A percentile compares a stretch with the other conserved stretches of the same genome.
Conservation (phyloP, 1,140 invertebrate genomes). For the Drosophila kanapiae region DNA sequence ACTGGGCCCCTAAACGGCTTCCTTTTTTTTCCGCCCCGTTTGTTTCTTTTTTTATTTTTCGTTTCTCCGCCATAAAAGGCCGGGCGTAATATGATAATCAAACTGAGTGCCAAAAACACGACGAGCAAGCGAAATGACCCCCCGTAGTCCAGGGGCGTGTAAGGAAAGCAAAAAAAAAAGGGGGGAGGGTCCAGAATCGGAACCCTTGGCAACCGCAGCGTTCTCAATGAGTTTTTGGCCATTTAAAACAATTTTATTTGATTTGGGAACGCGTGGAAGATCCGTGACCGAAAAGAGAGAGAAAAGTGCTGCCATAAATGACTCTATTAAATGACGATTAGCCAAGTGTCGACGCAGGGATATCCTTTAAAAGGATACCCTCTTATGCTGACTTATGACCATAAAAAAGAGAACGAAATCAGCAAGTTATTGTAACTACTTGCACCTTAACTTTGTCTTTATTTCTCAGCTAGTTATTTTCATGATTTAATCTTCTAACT, state of each 20-base stretch:
- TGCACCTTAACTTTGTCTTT: too few relatives aligned
- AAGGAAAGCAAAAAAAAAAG: neutral
- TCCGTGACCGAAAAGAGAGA: neutral
- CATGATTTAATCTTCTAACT: too few relatives aligned
- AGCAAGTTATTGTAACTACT: too few relatives aligned
- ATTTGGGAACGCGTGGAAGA: slow-evolving; percentile 30
- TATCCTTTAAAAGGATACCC: neutral
- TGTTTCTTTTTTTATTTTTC: neutral
- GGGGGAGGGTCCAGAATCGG: neutral
- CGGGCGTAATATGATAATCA: slow-evolving; percentile 79
- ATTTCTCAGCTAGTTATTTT: too few relatives aligned
- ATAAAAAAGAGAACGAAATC: too few relatives aligned
- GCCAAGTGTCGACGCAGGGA: neutral
- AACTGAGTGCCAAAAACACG: slow-evolving; percentile 60
- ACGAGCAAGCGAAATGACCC: slow-evolving; percentile 54
- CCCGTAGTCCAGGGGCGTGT: slow-evolving; percentile 21
- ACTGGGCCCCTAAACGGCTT: slow-evolving; percentile 39
- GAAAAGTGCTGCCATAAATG: slow-evolving; percentile 30
- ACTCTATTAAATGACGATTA: slow-evolving; percentile 30
- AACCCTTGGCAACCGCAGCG: slow-evolving; percentile 30
- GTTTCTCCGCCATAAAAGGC: slow-evolving; percentile 53
- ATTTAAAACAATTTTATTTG: slow-evolving; percentile 80
- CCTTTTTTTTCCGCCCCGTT: slow-evolving; percentile 13
- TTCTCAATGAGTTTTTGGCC: slow-evolving; percentile 29
- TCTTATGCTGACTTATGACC: too few relatives aligned